phyloP scores from a whole-genome alignment of 1,140 invertebrate genomes.

The Brachionus plicatilis region DNA sequence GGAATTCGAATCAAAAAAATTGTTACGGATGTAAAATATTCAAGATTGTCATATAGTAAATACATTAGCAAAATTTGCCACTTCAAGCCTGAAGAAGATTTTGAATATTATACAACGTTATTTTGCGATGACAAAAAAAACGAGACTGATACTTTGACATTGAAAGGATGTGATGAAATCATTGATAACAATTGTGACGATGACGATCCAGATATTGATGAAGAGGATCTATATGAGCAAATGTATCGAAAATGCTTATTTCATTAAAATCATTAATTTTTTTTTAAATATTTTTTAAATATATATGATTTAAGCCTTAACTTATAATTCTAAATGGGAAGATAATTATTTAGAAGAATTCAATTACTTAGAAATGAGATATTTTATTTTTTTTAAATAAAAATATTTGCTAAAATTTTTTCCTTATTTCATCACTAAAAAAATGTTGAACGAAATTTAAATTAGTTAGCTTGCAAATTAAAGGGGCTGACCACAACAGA shows the following conservation, averaged over 20 bases:
- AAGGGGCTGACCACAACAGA: too few species aligned
- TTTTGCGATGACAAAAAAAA: neutral
- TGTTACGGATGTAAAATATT: neutral
- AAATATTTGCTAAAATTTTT: too few species aligned
- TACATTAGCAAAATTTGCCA: neutral
- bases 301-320: too few species aligned
- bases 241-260: conserved; percentile 15
- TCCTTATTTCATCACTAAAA: too few species aligned
- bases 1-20: conserved; percentile 6
- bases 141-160: neutral
- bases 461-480: too few species aligned
- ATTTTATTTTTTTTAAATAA: too few species aligned
- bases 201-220: conserved; percentile 5
- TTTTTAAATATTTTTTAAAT: too few species aligned
- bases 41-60: neutral
- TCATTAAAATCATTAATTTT: neutral
- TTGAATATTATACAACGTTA: conserved; percentile 1
- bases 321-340: too few species aligned
- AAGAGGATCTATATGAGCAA: neutral
- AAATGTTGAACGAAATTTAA: too few species aligned
- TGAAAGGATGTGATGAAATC: neutral
- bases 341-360: too few species aligned
- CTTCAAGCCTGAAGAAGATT: neutral
- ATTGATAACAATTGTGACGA: neutral
- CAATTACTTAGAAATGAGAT: too few species aligned